These are phyloP conservation scores for Hydrolagus colliei DNA, from an alignment of 2,797 vertebrate genomes.

Conservation along the genomic window DNA sequence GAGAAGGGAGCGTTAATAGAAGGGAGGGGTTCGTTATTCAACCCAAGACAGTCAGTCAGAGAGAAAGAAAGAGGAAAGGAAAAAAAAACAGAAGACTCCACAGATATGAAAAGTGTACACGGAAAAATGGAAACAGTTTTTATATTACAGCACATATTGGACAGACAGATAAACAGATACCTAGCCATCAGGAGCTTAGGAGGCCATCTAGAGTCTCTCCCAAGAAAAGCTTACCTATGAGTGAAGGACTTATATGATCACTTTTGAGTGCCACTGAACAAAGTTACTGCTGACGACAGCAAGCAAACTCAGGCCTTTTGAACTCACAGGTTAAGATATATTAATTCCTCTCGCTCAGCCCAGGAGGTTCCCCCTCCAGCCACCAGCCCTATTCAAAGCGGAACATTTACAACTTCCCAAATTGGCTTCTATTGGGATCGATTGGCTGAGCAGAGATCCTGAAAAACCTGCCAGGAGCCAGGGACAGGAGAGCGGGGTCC, in stretches of 20 bases:
- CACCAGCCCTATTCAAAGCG: too few species aligned
- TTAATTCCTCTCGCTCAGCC: neutral
- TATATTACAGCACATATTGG: constrained; percentile 29
- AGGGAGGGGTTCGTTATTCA: neutral
- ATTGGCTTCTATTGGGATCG: neutral
- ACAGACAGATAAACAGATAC: constrained; percentile 4
- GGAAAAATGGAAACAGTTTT: constrained; percentile 26
- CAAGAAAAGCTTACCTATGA: neutral
- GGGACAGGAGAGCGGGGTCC: neutral
- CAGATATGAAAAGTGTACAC: constrained; percentile 22
- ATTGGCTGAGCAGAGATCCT: neutral
- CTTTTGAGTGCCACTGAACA: neutral
- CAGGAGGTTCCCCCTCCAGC: neutral
- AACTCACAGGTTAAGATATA: neutral
- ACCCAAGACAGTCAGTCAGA: constrained; percentile 24
- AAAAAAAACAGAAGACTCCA: neutral
- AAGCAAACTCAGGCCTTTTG: neutral
- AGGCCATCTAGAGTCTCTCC: neutral
- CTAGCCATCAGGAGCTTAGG: constrained; percentile 1
- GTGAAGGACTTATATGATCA: neutral
- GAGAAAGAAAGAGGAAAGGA: constrained; percentile 5
- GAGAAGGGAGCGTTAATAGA: constrained; percentile 42
- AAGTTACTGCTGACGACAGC: neutral
- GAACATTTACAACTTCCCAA: neutral
- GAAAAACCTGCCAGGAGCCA: neutral